Base-by-base conservation (phyloP, 1,140 invertebrate species). In the Bombyx mori region DNA sequence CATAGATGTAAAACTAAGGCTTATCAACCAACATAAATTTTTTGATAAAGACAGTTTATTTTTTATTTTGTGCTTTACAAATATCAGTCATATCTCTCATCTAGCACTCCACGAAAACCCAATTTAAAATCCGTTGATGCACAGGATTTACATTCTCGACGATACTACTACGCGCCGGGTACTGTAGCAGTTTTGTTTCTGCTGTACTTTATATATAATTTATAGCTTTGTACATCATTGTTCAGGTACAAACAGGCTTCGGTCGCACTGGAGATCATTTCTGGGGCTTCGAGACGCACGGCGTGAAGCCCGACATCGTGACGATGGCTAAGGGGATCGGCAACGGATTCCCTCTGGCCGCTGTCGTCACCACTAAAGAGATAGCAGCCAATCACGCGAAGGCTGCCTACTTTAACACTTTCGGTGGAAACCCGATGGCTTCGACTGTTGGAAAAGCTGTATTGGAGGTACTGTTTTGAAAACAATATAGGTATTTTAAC, bases 321-420 rank as follows among this genome's bases (percentile, higher is more conserved):
- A 95, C 94, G 1, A 92, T 96, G 92, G 95, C 95, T 0, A 97
- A 96, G 78, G 93, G 93, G n/a, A 95, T 96, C 50, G 94, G 94
- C 1, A 99, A 99, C 86, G 97, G 97, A 1, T 99, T 96, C 86
- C 98, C 98, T 1, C 84, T 99, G 74, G 97, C 93, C 2, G 97
- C 97, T 10, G 96, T 99, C 1, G 94, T 98, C 1, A 99, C 97
- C 0, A 98, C 94, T 0, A 90, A 91, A 6, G 92, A 94, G 79
- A 95, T 99, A 56, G 95, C 97, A 0, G 79, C 91, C 9, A 89
- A 90, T 6, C 89, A 99, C 66, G 90, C 90, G 1, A 88, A 91
- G 66, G 96, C 96, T 0, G 75, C 91, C 7, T 96, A 98, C 88
- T 99, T 99, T 76, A 99, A 99, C 78, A 99, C 98, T 0, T 99